A percentile compares a stretch with the other conserved stretches of the same genome.
phyloP scores from a whole-genome alignment of 2,113 vertebrate genomes.

The Entomyzon cyanotis region DNA sequence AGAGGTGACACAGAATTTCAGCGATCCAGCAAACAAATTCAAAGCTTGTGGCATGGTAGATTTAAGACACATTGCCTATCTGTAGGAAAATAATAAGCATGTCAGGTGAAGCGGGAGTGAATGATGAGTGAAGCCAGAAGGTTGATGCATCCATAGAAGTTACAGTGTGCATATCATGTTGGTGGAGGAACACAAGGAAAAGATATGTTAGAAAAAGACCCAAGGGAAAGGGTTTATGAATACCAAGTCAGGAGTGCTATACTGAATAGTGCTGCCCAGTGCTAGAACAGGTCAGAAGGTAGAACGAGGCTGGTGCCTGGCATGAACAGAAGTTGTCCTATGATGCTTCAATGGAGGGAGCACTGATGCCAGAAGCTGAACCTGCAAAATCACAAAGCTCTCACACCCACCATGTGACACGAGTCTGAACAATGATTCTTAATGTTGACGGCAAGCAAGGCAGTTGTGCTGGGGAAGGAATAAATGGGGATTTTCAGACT shows the following conservation, averaged over 20 bases:
- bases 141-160: not conserved
- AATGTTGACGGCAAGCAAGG: not conserved
- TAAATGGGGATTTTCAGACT: not conserved
- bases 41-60: not conserved
- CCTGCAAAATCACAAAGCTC: not conserved
- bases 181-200: not conserved
- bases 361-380: not conserved
- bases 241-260: not conserved
- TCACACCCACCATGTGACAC: not conserved
- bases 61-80: not conserved
- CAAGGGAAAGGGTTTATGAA: not conserved
- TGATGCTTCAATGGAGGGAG: not conserved
- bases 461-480: not conserved
- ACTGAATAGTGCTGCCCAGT: not conserved
- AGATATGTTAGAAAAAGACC: not conserved
- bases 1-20: not conserved
- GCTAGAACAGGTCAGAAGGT: slow-evolving; percentile 1
- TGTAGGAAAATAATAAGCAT: not conserved
- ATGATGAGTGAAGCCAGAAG: not conserved
- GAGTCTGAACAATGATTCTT: not conserved
- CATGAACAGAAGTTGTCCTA: not conserved
- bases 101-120: not conserved
- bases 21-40: not conserved
- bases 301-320: not conserved
- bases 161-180: not conserved